Conservation (phyloP, 30 jellyfish, hydroid and myxozoan genomes). For the Aurelia aurita complex sp. Pacific region DNA sequence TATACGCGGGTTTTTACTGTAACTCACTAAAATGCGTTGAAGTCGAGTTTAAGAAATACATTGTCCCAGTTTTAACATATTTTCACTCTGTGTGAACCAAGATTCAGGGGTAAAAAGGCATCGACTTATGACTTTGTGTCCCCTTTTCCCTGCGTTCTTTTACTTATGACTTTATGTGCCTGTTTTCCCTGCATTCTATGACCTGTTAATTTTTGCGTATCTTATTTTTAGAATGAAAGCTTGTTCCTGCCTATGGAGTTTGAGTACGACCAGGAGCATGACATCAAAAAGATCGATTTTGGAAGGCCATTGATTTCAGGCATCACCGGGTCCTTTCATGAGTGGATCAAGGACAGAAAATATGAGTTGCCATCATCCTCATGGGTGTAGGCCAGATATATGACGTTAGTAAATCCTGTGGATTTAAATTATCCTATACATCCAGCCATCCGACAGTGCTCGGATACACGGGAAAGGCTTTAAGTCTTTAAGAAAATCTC, state of each 20-base stretch:
- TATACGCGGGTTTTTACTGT: too few species aligned
- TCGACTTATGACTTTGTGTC: not conserved
- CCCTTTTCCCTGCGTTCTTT: not conserved
- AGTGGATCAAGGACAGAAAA: slow-evolving; percentile 54
- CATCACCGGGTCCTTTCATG: slow-evolving; percentile 52
- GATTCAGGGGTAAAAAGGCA: too few species aligned
- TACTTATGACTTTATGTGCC: not conserved
- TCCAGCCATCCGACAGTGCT: too few species aligned
- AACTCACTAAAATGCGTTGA: too few species aligned
- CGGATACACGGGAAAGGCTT: too few species aligned
- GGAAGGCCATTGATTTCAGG: slow-evolving; percentile 67
- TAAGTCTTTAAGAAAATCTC: too few species aligned
- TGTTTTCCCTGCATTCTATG: not conserved
- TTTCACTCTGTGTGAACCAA: too few species aligned
- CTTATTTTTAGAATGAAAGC: slow-evolving; percentile 39
- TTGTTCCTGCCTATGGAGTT: slow-evolving; percentile 35
- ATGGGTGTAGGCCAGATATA: slow-evolving; percentile 9
- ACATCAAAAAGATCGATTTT: slow-evolving; percentile 28
- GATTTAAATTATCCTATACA: too few species aligned
- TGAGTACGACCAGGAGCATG: slow-evolving; percentile 8
- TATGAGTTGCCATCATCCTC: slow-evolving; percentile 33
- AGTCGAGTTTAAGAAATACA: too few species aligned
- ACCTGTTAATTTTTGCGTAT: not conserved
- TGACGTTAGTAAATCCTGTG: too few species aligned
- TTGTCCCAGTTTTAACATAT: too few species aligned